Percentiles rank a stretch among this genome's conserved stretches.
Evolutionary conservation across 2,113 vertebrate genomes (phyloP).

Genomic region (Pseudois nayaur): DNA sequence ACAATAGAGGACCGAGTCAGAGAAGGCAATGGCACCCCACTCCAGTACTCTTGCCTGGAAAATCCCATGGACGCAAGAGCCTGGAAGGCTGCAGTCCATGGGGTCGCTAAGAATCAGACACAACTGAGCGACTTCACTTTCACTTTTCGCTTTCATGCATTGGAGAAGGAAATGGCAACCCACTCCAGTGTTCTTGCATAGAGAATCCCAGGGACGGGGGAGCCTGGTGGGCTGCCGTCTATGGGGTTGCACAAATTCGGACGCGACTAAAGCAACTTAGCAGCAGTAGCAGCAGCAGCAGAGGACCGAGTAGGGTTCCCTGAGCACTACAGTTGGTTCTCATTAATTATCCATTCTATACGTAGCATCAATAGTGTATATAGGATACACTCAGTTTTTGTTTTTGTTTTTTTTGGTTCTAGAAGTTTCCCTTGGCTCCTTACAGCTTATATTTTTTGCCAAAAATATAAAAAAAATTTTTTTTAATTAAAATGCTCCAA

Average conservation of each 20-base stretch:
- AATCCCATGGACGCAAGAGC: not conserved
- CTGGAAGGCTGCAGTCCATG: not conserved
- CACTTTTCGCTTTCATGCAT: not conserved
- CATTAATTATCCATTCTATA: not conserved
- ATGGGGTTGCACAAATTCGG: not conserved
- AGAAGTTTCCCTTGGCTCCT: no score
- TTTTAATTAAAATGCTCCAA: no score
- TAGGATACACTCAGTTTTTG: not conserved
- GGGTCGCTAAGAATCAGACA: not conserved
- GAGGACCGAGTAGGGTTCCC: not conserved
- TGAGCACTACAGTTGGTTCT: not conserved
- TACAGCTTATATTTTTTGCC: no score
- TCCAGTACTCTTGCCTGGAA: not conserved
- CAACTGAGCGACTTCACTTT: not conserved
- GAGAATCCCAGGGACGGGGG: not conserved
- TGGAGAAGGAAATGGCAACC: not conserved
- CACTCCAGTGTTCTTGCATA: not conserved
- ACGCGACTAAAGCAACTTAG: fast-evolving
- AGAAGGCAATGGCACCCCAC: not conserved
- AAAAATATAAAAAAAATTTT: no score
- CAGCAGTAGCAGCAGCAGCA: not conserved
- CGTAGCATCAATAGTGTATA: not conserved
- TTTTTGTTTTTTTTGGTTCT: no score
- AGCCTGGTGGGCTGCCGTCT: not conserved
- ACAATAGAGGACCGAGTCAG: not conserved